Evolutionary conservation across 2,113 vertebrate genomes (phyloP).

Genomic region (Origma solitaria): DNA sequence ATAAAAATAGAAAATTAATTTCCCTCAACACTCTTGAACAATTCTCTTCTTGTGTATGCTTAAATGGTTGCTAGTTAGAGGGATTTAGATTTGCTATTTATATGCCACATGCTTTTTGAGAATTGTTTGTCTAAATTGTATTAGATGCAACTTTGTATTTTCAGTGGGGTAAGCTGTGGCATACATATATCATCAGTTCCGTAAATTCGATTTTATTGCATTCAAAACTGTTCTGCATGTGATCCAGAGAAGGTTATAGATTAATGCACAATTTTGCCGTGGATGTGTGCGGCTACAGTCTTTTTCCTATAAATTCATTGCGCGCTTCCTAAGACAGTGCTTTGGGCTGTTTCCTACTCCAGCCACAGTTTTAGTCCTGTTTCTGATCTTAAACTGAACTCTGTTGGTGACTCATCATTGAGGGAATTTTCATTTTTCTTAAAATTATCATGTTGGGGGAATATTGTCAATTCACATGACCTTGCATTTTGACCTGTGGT

Average conservation of each 20-base stretch:
- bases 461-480: neutral
- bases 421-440: neutral
- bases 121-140: neutral
- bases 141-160: neutral
- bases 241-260: neutral
- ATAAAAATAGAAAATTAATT: neutral
- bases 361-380: neutral
- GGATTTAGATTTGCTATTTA: neutral
- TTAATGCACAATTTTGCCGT: neutral
- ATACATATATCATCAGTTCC: neutral
- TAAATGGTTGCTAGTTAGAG: neutral
- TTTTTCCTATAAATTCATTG: neutral
- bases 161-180: neutral
- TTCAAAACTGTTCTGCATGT: neutral
- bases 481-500: neutral
- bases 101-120: neutral
- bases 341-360: neutral
- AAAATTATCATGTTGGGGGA: neutral
- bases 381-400: neutral
- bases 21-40: neutral
- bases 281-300: accelerated
- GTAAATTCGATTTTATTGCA: neutral
- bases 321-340: accelerated
- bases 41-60: neutral
- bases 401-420: neutral